These are phyloP conservation scores for Porites evermanni DNA, from an alignment of 92 coral and sea anemone genomes.

Conservation along the genomic window DNA sequence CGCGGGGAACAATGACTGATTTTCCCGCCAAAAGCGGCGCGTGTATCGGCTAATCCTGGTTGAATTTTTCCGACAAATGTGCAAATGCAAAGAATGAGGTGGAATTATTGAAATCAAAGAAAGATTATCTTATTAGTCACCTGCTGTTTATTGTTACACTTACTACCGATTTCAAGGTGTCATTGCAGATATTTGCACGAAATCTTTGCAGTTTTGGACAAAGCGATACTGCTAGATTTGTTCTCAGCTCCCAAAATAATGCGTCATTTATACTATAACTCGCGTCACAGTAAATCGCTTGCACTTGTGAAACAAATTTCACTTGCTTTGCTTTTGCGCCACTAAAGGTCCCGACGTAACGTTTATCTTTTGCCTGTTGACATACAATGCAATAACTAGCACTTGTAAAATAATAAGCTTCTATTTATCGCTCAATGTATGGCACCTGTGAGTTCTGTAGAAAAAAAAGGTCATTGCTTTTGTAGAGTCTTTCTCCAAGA, in stretches of 20 bases:
- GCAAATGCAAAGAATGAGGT: slow-evolving; percentile 42
- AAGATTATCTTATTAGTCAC: slow-evolving; percentile 2
- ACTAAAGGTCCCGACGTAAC: background rate
- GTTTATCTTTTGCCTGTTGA: background rate
- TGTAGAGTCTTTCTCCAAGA: too few relatives aligned
- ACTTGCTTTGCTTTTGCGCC: background rate
- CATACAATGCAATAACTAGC: background rate
- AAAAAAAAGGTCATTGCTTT: too few relatives aligned
- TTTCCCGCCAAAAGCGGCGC: slow-evolving; percentile 42
- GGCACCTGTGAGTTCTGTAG: background rate
- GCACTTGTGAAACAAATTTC: background rate
- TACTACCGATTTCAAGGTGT: background rate
- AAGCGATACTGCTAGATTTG: background rate
- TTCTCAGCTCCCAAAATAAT: background rate
- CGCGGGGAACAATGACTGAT: slow-evolving; percentile 18
- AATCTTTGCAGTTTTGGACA: background rate
- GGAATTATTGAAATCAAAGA: slow-evolving; percentile 11
- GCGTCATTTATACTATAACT: background rate
- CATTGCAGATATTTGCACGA: slow-evolving; percentile 14
- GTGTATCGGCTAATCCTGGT: slow-evolving; percentile 4
- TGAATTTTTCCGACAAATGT: slow-evolving; percentile 44
- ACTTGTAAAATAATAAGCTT: background rate
- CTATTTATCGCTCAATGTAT: background rate
- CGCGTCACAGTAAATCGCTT: too few relatives aligned
- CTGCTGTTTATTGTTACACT: background rate